These are phyloP conservation scores for Montipora cactus DNA, from an alignment of 64 coral and sea anemone genomes.

Conservation along the genomic window DNA sequence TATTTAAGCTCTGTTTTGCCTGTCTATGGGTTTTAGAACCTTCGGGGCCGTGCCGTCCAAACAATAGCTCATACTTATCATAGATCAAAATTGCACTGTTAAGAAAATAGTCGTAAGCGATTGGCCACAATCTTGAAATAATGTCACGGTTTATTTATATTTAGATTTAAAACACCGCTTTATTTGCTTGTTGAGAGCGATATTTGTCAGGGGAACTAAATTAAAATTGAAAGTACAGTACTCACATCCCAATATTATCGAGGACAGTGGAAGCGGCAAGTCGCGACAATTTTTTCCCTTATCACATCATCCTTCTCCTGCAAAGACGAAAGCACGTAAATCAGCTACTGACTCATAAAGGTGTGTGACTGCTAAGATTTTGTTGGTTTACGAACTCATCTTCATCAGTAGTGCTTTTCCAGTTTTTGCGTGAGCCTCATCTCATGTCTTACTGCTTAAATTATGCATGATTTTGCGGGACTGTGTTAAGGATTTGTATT, in stretches of 20 bases:
- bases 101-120: background rate
- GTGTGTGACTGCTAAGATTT: background rate
- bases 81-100: constrained; percentile 4
- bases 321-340: background rate
- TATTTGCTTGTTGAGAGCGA: constrained; percentile 32
- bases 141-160: constrained; percentile 13
- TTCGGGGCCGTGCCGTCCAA: background rate
- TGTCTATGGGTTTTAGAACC: background rate
- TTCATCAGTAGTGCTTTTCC: background rate
- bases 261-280: background rate
- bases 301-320: background rate
- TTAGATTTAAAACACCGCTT: constrained; percentile 44
- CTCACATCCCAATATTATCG: background rate
- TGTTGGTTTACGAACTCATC: background rate
- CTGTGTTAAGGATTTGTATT: background rate
- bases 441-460: background rate
- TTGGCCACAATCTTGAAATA: constrained; percentile 18
- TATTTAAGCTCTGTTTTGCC: background rate
- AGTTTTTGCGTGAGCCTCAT: background rate
- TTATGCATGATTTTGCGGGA: background rate
- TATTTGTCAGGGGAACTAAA: constrained; percentile 37
- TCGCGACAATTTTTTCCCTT: background rate
- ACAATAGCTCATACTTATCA: constrained; percentile 16
- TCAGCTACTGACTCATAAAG: background rate
- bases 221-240: constrained; percentile 39